phyloP scores from a whole-genome alignment of 1,140 invertebrate species.

The Eciton burchellii region DNA sequence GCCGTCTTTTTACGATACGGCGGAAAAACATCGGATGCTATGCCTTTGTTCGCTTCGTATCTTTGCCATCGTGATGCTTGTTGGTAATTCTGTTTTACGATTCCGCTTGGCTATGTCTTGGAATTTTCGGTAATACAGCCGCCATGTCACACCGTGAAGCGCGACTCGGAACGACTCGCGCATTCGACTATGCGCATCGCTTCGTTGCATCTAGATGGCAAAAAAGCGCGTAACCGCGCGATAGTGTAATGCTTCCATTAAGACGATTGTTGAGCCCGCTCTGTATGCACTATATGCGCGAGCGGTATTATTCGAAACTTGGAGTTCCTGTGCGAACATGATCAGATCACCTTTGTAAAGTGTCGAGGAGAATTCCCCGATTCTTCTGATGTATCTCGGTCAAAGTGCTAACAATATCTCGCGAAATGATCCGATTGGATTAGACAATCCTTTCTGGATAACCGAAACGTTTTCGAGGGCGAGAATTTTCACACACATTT shows the following conservation, averaged over 20 bases:
- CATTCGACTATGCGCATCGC: constrained; percentile 42
- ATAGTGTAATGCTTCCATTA: constrained; percentile 7
- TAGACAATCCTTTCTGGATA: background rate
- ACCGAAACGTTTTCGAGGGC: background rate
- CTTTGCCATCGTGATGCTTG: constrained; percentile 30
- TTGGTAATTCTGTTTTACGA: constrained; percentile 68
- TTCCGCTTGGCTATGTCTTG: constrained; percentile 19
- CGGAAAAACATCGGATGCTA: constrained; percentile 56
- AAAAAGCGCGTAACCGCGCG: background rate
- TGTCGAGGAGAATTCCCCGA: constrained; percentile 1
- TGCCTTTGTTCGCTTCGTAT: constrained; percentile 64
- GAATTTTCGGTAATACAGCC: constrained; percentile 56
- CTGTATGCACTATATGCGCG: constrained; percentile 16
- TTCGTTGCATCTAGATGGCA: background rate
- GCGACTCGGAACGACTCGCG: constrained; percentile 14
- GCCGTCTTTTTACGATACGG: constrained; percentile 66
- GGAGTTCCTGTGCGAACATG: background rate
- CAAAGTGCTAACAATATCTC: background rate
- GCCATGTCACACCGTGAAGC: background rate
- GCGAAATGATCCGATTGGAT: background rate
- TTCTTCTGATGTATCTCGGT: constrained; percentile 18
- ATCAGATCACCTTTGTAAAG: constrained; percentile 33
- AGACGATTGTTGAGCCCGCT: constrained; percentile 11
- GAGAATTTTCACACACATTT: background rate
- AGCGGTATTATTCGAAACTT: background rate